phyloP scores from a whole-genome alignment of 2,888 invertebrate genomes.

The Crepidodera aurea region DNA sequence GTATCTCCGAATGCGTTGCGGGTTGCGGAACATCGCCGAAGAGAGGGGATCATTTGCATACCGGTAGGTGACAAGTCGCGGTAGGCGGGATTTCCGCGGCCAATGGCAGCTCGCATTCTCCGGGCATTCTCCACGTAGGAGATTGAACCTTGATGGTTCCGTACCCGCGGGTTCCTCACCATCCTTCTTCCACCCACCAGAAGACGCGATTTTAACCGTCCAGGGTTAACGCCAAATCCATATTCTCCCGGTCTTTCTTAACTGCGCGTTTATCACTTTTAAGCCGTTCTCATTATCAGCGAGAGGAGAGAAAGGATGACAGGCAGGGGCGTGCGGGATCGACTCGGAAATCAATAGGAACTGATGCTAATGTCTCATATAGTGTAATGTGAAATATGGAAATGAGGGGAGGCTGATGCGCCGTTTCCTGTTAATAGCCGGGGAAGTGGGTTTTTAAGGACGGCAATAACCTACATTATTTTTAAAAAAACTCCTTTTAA shows the following conservation, averaged over 20 bases:
- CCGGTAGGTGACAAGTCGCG: conserved; percentile 64
- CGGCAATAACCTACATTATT: neutral
- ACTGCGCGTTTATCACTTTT: conserved; percentile 47
- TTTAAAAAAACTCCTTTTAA: too few species aligned
- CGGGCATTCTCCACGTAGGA: conserved; percentile 55
- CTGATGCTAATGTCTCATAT: conserved; percentile 25
- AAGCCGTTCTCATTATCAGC: conserved; percentile 45
- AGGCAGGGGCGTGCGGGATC: conserved; percentile 27
- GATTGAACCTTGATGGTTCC: conserved; percentile 60
- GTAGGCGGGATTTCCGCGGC: conserved; percentile 57
- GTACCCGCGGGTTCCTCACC: conserved; percentile 47
- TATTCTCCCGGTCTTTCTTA: conserved; percentile 47
- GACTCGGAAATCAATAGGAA: conserved; percentile 26
- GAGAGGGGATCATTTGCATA: conserved; percentile 60
- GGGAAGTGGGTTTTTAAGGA: conserved; percentile 5
- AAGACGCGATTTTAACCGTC: conserved; percentile 34
- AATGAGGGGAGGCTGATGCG: conserved; percentile 20
- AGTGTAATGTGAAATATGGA: conserved; percentile 21
- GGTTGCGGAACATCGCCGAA: conserved; percentile 42
- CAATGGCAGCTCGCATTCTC: conserved; percentile 55
- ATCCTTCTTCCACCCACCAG: conserved; percentile 49
- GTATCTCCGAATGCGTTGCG: conserved; percentile 39
- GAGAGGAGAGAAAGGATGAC: conserved; percentile 30
- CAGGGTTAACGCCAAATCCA: conserved; percentile 51
- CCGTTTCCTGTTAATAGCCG: conserved; percentile 19